These are phyloP conservation scores for Xerus inauris DNA, from an alignment of 2,113 vertebrate genomes.

Conservation along the genomic window DNA sequence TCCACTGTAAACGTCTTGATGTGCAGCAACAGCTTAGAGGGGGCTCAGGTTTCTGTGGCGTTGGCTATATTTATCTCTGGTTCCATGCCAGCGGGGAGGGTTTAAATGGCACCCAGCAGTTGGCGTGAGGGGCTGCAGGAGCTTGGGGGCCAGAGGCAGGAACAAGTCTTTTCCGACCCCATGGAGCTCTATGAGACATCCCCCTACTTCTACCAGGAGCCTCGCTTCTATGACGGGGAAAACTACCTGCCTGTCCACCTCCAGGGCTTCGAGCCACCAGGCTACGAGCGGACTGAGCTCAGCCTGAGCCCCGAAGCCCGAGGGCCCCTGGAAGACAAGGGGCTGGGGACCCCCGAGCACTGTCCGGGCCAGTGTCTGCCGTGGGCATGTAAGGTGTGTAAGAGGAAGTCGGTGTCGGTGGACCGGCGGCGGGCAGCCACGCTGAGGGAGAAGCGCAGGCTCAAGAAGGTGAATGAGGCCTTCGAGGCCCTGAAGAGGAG, in stretches of 20 bases:
- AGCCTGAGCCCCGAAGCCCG: conserved; percentile 89
- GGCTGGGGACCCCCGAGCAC: conserved; percentile 90
- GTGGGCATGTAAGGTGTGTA: conserved; percentile 98
- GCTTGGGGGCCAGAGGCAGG: conserved; percentile 86
- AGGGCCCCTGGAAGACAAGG: conserved; percentile 92
- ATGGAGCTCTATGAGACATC: conserved; percentile 99
- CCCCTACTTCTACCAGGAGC: conserved; percentile 97
- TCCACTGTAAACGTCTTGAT: conserved; percentile 97
- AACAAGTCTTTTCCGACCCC: conserved; percentile 78
- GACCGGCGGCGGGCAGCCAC: conserved; percentile 96
- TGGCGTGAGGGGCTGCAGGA: conserved; percentile 88
- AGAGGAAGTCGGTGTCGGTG: conserved; percentile 95
- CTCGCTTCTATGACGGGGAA: conserved; percentile 97
- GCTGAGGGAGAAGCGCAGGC: conserved; percentile 94
- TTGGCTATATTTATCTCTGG: conserved; percentile 99
- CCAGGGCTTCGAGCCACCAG: conserved; percentile 89
- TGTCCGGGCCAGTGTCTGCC: conserved; percentile 97
- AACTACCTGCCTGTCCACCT: conserved; percentile 93
- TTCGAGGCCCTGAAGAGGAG: conserved; percentile 98
- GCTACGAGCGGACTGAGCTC: conserved; percentile 92
- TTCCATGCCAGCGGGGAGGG: conserved; percentile 96
- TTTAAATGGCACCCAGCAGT: conserved; percentile 99
- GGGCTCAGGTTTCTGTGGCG: conserved; percentile 96
- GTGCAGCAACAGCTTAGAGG: conserved; percentile 99
- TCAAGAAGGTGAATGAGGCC: conserved; percentile 99